phyloP scores from a whole-genome alignment of 2,888 invertebrate genomes.

The Epinotia brunnichana region DNA sequence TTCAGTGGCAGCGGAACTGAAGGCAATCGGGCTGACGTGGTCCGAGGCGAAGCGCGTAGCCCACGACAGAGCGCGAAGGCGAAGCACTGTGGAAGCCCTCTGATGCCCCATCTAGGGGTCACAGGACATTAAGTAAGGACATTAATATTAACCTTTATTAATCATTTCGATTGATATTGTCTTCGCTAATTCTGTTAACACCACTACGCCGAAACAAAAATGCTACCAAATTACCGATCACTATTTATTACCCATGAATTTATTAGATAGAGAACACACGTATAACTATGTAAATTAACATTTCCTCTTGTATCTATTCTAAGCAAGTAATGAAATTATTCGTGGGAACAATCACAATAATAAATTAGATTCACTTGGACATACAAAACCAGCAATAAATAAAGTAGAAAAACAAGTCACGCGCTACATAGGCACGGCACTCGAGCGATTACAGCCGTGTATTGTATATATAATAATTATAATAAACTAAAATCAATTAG shows the following conservation, averaged over 20 bases:
- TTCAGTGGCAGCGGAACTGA: no score
- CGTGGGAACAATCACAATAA: neutral
- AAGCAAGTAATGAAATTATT: neutral
- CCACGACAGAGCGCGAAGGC: no score
- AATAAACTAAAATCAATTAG: neutral
- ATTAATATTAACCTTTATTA: no score
- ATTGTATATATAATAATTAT: neutral
- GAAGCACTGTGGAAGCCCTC: no score
- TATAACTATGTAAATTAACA: neutral
- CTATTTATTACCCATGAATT: neutral
- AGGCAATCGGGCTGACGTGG: no score
- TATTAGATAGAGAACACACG: neutral
- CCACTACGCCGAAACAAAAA: no score
- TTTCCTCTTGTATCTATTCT: neutral
- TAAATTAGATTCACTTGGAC: neutral
- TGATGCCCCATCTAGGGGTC: no score
- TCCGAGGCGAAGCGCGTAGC: no score
- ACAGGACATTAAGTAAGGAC: no score
- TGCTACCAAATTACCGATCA: no score
- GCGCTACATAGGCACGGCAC: slow-evolving; percentile 1
- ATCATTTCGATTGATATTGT: no score
- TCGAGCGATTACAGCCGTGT: neutral
- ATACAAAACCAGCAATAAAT: slow-evolving; percentile 4
- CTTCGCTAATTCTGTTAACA: no score
- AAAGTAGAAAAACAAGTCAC: neutral